Percentiles rank a stretch among this genome's conserved stretches.
Conservation (phyloP, 1,140 invertebrate species). For the Riptortus pedestris region DNA sequence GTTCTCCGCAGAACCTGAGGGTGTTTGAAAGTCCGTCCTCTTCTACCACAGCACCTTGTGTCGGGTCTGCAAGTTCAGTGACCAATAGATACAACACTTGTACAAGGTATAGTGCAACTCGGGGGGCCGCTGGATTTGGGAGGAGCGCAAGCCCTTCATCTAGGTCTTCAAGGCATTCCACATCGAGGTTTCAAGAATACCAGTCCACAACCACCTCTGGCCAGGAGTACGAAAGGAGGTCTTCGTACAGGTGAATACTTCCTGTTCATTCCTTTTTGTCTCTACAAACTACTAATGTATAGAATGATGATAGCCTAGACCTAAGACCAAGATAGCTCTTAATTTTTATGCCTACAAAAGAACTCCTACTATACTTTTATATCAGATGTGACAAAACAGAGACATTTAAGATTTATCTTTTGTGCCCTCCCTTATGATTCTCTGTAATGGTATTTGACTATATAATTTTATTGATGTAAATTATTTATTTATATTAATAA, state of each 20-base stretch:
- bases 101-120: background rate
- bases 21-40: conserved; percentile 22
- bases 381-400: no score
- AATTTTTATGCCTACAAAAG: no score
- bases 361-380: no score
- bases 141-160: background rate
- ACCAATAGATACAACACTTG: background rate
- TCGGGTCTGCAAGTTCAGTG: background rate
- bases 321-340: no score
- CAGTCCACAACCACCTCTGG: background rate
- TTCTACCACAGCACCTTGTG: background rate
- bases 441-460: no score
- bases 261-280: background rate
- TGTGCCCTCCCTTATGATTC: no score
- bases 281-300: no score
- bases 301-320: no score
- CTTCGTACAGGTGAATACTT: conserved; percentile 27
- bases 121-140: background rate
- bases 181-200: conserved; percentile 3
- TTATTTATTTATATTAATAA: no score
- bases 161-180: background rate
- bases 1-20: background rate
- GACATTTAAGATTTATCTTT: no score
- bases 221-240: background rate
- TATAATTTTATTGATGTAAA: no score